phyloP scores from a whole-genome alignment of 2,113 vertebrate genomes.

The Ciconia boyciana region DNA sequence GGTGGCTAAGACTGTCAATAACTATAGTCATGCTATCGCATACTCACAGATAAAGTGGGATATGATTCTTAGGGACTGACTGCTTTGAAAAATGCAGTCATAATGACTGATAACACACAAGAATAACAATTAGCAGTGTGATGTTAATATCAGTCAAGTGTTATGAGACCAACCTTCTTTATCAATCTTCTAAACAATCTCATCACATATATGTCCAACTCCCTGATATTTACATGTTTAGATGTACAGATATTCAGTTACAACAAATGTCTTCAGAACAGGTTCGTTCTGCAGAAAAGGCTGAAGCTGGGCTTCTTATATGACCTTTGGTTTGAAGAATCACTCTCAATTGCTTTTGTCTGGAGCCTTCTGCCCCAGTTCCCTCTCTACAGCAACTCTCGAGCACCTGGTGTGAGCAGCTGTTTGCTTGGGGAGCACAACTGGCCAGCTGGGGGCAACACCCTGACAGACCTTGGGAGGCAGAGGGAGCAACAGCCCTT shows the following conservation, averaged over 20 bases:
- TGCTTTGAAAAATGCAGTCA: background rate
- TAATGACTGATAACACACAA: background rate
- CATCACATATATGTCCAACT: background rate
- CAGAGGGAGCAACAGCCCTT: background rate
- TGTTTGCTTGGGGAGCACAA: background rate
- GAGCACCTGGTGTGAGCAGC: background rate
- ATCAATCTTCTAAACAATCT: background rate
- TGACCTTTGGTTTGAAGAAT: background rate
- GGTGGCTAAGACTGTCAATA: background rate
- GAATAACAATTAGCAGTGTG: background rate
- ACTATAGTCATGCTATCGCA: background rate
- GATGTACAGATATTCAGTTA: background rate
- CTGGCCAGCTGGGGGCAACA: accelerated
- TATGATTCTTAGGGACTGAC: background rate
- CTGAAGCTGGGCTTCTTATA: background rate
- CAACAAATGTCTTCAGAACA: background rate
- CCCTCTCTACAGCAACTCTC: background rate
- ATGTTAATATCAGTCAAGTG: background rate
- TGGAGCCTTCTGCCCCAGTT: background rate
- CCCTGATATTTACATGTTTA: background rate
- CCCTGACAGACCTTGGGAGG: background rate
- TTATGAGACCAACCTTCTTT: background rate
- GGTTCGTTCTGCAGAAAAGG: background rate
- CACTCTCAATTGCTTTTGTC: background rate
- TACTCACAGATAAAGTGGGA: background rate